A percentile compares a stretch with the other conserved stretches of the same genome.
These are phyloP conservation scores for Protobothrops flavoviridis DNA, from an alignment of 2,113 vertebrate genomes.

Conservation along the genomic window DNA sequence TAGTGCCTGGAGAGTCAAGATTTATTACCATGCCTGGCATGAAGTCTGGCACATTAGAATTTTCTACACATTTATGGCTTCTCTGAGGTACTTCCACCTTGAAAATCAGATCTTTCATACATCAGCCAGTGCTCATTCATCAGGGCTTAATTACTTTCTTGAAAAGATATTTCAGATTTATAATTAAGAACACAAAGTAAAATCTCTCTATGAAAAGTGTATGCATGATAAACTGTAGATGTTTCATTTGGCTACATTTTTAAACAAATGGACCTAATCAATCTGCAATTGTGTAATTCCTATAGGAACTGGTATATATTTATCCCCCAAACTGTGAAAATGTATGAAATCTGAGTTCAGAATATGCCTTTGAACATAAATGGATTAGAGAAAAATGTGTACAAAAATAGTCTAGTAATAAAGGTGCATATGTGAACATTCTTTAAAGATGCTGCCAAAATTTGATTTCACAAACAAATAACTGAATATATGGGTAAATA, in stretches of 20 bases:
- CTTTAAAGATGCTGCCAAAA: neutral
- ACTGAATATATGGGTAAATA: neutral
- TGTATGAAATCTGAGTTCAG: neutral
- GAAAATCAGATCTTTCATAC: neutral
- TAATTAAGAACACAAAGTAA: neutral
- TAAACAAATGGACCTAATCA: neutral
- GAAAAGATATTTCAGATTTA: slow-evolving; percentile 15
- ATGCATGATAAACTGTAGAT: neutral
- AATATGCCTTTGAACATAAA: neutral
- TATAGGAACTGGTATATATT: neutral
- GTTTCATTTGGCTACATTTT: neutral
- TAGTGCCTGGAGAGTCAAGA: neutral
- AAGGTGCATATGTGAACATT: neutral
- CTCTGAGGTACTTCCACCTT: neutral
- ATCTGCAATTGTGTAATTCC: neutral
- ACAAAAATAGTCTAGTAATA: neutral
- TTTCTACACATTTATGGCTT: neutral
- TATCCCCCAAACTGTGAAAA: neutral
- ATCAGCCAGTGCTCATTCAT: neutral
- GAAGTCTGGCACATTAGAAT: neutral
- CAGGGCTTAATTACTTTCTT: neutral
- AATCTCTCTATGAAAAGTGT: neutral
- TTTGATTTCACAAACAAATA: neutral
- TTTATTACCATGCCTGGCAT: neutral
- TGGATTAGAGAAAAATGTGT: neutral